Percentiles rank a stretch among this genome's conserved stretches.
These are phyloP conservation scores for Phania funesta DNA, from an alignment of 2,888 invertebrate species.

Conservation along the genomic window DNA sequence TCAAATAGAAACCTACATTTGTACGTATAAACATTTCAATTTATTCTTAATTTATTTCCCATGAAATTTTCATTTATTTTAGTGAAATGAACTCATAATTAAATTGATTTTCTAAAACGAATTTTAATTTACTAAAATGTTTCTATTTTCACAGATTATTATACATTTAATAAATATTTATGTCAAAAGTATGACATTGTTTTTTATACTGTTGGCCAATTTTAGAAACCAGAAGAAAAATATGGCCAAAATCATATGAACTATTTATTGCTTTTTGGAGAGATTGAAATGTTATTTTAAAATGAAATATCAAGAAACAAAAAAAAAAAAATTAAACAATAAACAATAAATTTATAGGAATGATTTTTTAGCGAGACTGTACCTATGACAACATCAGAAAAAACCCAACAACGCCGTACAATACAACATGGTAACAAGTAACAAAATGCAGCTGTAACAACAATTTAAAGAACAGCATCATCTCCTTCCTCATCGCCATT, in stretches of 20 bases:
- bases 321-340: not conserved
- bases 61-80: not conserved
- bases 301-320: not conserved
- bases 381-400: conserved; percentile 17
- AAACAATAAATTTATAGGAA: not conserved
- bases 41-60: not conserved
- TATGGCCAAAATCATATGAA: not conserved
- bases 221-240: conserved; percentile 17
- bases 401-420: not conserved
- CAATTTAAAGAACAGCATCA: not conserved
- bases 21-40: not conserved
- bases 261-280: not conserved
- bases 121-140: conserved; percentile 23
- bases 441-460: not conserved
- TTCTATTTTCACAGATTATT: not conserved
- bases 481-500: conserved; percentile 2
- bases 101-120: not conserved
- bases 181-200: conserved; percentile 6
- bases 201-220: conserved; percentile 14
- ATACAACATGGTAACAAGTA: conserved; percentile 3
- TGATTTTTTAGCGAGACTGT: conserved; percentile 22
- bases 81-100: not conserved
- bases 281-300: not conserved
- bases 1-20: not conserved
- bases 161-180: not conserved